Evolutionary conservation across 2,113 vertebrate species (phyloP), one percentile per base, ranked within the genome.

Genomic region (Rhodinocichla rosea): DNA sequence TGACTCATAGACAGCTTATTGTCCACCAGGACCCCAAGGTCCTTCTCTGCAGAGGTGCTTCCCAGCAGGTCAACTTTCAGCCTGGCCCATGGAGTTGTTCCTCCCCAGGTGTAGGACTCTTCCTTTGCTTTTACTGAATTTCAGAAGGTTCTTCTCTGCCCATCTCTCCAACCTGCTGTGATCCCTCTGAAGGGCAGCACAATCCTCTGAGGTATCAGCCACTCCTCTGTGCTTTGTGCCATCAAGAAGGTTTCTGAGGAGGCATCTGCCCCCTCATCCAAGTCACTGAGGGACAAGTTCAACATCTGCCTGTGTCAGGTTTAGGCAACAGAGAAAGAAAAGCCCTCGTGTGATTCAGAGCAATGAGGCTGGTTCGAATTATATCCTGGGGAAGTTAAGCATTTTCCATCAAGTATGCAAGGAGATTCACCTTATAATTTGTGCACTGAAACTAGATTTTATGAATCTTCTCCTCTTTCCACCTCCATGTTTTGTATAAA

Each of bases 11-110:
- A 45, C 7, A 52, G 7, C 33, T 39, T 52, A 15, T 12, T 67
- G 23, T n/a, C 28, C n/a, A 17, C 23, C 33, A 45, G 60, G 60
- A 52, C 15, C 3, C 20, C 0, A 0, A 52, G 33, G 7, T n/a
- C 53, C 17, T 39, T 67, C 52, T 39, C 39, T 9, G 3, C 11
- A 59, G 28, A 82, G 3, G 9, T 45, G 24, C 20, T 60, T 82
- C 68, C 24, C 20, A 45, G 45, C 16, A 53, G 45, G 8, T 45
- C 16, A 17, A 0, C 4, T 13, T 19, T 27, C 24, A n/a, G 6
- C 10, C 39, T 65, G 22, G 52, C 37, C 3, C 6, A 6, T 24
- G 16, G 45, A 15, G 9, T 30, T 82, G 6, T 35, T 68, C n/a
- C 5, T 53, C 11, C 9, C 5, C 2, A 6, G 7, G 6, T 32